These are phyloP conservation scores for Anguilla anguilla DNA, from an alignment of 2,797 vertebrate species.

Conservation along the genomic window DNA sequence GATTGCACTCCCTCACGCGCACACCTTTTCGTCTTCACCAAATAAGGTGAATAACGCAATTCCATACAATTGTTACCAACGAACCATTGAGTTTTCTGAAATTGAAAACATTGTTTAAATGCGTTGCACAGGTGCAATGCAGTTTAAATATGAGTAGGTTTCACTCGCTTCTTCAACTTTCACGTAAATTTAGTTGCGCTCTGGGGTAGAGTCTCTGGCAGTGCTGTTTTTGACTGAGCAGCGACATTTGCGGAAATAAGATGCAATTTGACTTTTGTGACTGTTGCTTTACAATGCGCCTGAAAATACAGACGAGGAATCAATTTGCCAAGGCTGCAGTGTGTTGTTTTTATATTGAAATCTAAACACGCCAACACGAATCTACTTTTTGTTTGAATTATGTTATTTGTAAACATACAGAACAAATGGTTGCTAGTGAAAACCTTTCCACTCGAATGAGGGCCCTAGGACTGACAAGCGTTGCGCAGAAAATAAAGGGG, in stretches of 20 bases:
- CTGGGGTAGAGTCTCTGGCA: background rate
- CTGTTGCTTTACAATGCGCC: background rate
- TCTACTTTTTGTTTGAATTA: background rate
- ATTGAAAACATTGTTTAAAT: background rate
- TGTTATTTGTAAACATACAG: background rate
- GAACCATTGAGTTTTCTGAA: background rate
- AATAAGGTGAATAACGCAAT: background rate
- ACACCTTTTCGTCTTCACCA: background rate
- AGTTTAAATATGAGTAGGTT: background rate
- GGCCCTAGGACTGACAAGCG: background rate
- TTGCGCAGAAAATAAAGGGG: background rate
- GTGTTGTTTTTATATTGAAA: background rate
- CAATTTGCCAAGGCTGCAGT: background rate
- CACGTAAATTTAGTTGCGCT: background rate
- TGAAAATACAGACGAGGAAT: background rate
- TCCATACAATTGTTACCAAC: background rate
- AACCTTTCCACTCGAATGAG: background rate
- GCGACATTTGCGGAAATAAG: background rate
- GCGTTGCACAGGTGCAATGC: background rate
- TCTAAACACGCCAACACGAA: background rate
- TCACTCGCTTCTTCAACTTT: background rate
- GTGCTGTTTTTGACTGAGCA: background rate
- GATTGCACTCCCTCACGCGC: conserved; percentile 45
- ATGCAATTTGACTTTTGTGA: background rate
- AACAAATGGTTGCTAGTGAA: background rate